These are phyloP conservation scores for Crocodylus rhombifer DNA, from an alignment of 2,797 vertebrate species.

Conservation along the genomic window DNA sequence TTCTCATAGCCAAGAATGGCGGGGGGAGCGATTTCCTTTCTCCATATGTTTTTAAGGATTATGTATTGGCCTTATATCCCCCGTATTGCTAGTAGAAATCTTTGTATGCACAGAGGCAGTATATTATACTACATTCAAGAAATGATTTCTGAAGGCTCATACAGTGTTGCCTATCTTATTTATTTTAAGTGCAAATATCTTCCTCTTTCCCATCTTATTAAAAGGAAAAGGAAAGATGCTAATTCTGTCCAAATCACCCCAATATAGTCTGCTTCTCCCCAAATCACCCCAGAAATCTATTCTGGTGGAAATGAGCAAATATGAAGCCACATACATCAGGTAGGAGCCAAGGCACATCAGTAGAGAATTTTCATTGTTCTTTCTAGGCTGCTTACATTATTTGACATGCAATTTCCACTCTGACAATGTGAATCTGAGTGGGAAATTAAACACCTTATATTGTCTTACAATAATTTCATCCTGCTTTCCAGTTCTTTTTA, in stretches of 20 bases:
- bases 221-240: not conserved
- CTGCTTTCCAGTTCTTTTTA: not conserved
- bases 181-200: not conserved
- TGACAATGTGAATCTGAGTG: not conserved
- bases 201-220: not conserved
- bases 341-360: not conserved
- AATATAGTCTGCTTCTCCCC: not conserved
- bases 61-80: not conserved
- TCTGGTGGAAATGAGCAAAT: not conserved
- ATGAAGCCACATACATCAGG: not conserved
- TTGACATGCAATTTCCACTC: conserved; percentile 31
- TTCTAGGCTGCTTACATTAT: not conserved
- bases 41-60: not conserved
- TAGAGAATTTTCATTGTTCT: conserved; percentile 7
- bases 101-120: not conserved
- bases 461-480: conserved; percentile 21
- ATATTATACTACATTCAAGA: not conserved
- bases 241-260: not conserved
- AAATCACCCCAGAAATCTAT: not conserved
- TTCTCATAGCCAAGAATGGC: not conserved
- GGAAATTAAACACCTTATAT: not conserved
- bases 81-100: not conserved
- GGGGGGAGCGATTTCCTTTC: not conserved
- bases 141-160: not conserved
- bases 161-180: not conserved